Evolutionary conservation across 2,113 vertebrate genomes (phyloP).

Genomic region (Pomatorhinus ruficollis): DNA sequence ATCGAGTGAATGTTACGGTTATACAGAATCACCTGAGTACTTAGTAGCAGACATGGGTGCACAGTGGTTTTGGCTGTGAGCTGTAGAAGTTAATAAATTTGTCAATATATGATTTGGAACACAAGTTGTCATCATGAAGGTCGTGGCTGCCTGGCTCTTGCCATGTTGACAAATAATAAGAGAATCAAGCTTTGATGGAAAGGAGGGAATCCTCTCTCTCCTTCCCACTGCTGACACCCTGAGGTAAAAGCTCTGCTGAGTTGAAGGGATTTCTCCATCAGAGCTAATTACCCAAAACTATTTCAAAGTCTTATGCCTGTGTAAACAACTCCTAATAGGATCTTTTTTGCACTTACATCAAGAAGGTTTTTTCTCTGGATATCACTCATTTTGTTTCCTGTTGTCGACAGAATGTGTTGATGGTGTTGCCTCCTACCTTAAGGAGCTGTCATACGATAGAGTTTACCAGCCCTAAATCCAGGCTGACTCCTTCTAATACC

Average conservation of each 20-base stretch:
- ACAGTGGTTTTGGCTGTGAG: background rate
- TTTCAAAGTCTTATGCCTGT: background rate
- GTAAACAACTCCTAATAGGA: background rate
- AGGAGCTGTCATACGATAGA: background rate
- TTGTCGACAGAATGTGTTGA: background rate
- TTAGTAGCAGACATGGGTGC: background rate
- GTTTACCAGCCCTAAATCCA: background rate
- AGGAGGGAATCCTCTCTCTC: background rate
- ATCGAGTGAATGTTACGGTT: background rate
- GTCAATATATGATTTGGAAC: background rate
- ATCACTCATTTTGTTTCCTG: background rate
- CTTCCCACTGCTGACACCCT: background rate
- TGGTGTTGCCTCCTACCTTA: background rate
- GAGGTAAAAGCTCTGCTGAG: background rate
- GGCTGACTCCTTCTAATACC: background rate
- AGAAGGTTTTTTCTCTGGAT: background rate
- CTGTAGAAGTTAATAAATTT: background rate
- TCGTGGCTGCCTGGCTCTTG: background rate
- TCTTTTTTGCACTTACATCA: background rate
- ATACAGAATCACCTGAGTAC: background rate
- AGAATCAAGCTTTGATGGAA: background rate
- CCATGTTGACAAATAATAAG: background rate
- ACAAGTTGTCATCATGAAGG: background rate
- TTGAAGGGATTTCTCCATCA: background rate
- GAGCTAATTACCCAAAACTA: background rate